Evolutionary conservation across 1,140 invertebrate genomes (phyloP), one percentile per base, ranked within the genome.

Genomic region (Frieseomelitta varia): DNA sequence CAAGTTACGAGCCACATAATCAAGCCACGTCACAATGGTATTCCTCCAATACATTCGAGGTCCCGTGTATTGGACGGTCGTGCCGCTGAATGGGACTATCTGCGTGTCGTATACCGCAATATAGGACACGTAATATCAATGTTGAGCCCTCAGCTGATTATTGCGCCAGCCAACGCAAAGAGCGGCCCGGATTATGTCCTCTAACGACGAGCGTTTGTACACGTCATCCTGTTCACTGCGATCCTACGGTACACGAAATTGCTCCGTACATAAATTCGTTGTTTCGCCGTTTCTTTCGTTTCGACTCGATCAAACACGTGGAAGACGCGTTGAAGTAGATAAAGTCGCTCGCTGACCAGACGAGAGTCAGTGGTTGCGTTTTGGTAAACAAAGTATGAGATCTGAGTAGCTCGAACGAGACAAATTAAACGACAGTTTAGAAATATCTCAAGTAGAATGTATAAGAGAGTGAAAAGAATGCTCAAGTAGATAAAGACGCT

Each of bases 1-100:
- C 56, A 21, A 67, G 68, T 56, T 88, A 86, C 87, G 87, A 86
- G 85, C 63, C 84, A 81, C 86, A 84, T 90, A 88, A 90, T 90
- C 89, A 84, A 90, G 75, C 85, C 85, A 56, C 84, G 86, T 90
- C 88, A 90, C 89, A 90, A 88, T 86, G 81, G 85, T 81, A 89
- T 81, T 76, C 69, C 81, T 77, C 88, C 79, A 87, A 71, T 88
- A 90, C 63, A 71, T 87, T 85, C 24, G 71, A 56, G 72, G 30
- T 2, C 24, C 67, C 12, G 2, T 85, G 84, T 86, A 89, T 89
- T 88, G 80, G 81, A 47, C 58, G 61, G 63, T 69, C 78, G 77
- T 47, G 61, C 53, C 75, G 51, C 67, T 88, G 65, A 89, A 89
- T 87, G 69, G 87, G 77, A 81, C 77, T 89, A 86, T 73, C 87